Evolutionary conservation across 92 coral and sea anemone genomes (phyloP), one percentile per base, ranked within the genome.

Genomic region (Porites rus): DNA sequence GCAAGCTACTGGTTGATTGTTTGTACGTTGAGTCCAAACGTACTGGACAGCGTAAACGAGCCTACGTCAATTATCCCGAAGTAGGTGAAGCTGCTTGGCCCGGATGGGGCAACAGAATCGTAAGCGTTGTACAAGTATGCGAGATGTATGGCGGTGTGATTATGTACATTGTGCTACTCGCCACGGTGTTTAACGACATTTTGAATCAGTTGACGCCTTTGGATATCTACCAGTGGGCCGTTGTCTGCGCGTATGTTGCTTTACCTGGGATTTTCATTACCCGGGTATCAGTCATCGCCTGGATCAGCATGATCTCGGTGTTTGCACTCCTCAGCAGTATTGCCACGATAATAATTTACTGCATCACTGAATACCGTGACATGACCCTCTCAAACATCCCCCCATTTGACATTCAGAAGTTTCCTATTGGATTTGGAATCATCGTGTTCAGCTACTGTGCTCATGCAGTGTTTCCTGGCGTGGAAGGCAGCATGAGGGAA

Each of bases 81-180:
- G 98, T 95, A 21, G 98, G 98, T 16, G 98, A 93, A 80, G 98
- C 98, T 0, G 94, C 91, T n/a, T 91, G 95, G 91, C 98, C 98
- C 1, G 94, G 98, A 19, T 95, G 94, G 94, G 98, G 98, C n/a
- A 90, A 95, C 90, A 93, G 51, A 81, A 91, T 95, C 14, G 98
- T 95, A 25, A 95, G 98, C 75, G 74, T 90, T 66, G 98, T 95
- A 5, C 98, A 95, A 79, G 96, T 92, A 68, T 95, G 98, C 65
- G 98, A 95, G 78, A 95, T 95, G 98, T 95, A 74, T 54, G 98
- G 98, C 7, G 98, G 98, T 25, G 86, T 92, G 63, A 88, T 93
- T 38, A 95, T 95, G 98, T 95, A 92, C 86, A 95, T 95, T 68
- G 98, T 95, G 10, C 93, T 95, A 2, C 92, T 95, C 65, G 98